Conservation (phyloP, 2,888 invertebrate genomes). For the Pasiphila rectangulata region DNA sequence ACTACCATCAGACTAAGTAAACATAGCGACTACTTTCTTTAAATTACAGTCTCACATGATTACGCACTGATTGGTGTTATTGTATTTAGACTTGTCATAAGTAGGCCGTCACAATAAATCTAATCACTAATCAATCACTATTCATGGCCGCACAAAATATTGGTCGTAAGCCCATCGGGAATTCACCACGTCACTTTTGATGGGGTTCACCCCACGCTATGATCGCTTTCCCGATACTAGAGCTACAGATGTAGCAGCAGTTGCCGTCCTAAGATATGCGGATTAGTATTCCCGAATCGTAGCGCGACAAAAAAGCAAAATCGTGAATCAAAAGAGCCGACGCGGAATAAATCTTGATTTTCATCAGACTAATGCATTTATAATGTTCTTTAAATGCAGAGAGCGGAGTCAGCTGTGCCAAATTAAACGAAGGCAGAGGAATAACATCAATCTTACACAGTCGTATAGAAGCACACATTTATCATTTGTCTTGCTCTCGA, state of each 20-base stretch:
- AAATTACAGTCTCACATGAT: conserved; percentile 7
- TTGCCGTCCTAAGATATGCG: conserved; percentile 1
- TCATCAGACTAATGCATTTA: conserved; percentile 55
- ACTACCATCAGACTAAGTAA: conserved; percentile 12
- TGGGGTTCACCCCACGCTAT: conserved; percentile 23
- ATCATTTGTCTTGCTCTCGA: background rate
- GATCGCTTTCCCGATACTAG: conserved; percentile 26
- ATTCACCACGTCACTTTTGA: conserved; percentile 23
- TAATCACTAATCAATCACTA: conserved; percentile 22
- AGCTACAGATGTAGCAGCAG: conserved; percentile 5
- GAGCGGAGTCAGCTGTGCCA: conserved; percentile 32
- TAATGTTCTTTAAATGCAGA: conserved; percentile 52
- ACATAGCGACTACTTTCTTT: conserved; percentile 2
- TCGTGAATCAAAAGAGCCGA: conserved; percentile 22
- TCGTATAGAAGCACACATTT: background rate
- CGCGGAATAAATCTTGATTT: conserved; percentile 16
- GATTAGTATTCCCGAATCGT: conserved; percentile 25
- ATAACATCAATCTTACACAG: conserved; percentile 3
- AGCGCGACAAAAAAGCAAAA: conserved; percentile 23
- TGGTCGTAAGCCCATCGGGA: conserved; percentile 15
- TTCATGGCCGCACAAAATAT: conserved; percentile 24
- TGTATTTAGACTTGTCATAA: background rate
- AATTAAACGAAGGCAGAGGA: conserved; percentile 17
- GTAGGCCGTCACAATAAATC: conserved; percentile 10
- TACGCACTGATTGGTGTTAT: background rate